Base-by-base conservation (phyloP, 1,140 invertebrate species). In the Drosophila ohnishii region DNA sequence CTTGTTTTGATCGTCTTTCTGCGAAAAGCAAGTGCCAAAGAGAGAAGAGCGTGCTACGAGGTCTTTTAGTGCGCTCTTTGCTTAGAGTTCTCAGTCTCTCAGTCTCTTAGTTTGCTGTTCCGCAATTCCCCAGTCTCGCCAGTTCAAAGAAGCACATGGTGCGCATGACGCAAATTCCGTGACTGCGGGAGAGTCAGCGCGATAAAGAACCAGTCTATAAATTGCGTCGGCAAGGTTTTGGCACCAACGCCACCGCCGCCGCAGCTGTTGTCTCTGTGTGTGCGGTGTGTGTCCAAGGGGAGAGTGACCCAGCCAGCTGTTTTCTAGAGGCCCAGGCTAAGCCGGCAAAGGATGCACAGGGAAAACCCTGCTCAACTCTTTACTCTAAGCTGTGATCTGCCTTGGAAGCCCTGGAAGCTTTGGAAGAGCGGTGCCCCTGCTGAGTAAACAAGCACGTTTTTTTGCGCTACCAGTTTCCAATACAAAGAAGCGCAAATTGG, bases 61-160 rank as follows among this genome's bases (percentile, higher is more conserved):
- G 9, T 10, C n/a, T 50, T 10, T 2, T n/a, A 11, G n/a, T 32
- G n/a, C 47, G 30, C 47, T 13, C 10, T 13, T 11, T 45, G 42
- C 13, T 25, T 7, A 2, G 13, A 25, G 11, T 22, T 25, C 14
- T 14, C 30, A 22, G 28, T 45, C 40, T 19, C 28, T 7, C 0
- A 9, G 8, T 3, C n/a, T 22, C 13, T 16, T 28, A 30, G 16
- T 30, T 47, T 4, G 16, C 50, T 28, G 25, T n/a, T 30, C 25
- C 8, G 1, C 25, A 34, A 25, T 28, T 39, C 53, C 48, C 7
- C 58, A 22, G 40, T 40, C 22, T 22, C n/a, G 9, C 25, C 13
- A 11, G 10, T 40, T 28, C 25, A 28, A 28, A 75, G 59, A 90
- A 90, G 90, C 90, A 91, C 90, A 91, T 90, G 89, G 90, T 90